Conservation (phyloP, 1,140 invertebrate genomes). For the Cheumatopsyche charites region DNA sequence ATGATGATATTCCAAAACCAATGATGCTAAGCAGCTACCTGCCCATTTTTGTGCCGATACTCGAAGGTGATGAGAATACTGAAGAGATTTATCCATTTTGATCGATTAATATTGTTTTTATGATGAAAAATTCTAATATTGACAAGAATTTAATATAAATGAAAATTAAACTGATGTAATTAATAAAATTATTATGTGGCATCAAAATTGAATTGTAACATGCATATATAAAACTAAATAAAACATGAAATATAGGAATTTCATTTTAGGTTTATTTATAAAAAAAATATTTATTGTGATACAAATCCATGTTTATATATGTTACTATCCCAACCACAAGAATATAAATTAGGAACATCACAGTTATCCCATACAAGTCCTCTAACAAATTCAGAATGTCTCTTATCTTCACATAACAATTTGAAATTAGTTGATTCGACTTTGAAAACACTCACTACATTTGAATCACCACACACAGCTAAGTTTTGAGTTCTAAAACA, state of each 20-base stretch:
- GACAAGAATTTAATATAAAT: too few relatives aligned
- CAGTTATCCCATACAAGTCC: slow-evolving; percentile 54
- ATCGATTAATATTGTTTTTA: too few relatives aligned
- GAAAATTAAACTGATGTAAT: too few relatives aligned
- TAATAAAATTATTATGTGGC: slow-evolving; percentile 19
- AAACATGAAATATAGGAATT: too few relatives aligned
- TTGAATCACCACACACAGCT: slow-evolving; percentile 59
- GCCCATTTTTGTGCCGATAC: not conserved
- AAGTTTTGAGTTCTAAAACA: slow-evolving; percentile 53
- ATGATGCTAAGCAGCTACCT: not conserved
- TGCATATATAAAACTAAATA: not conserved
- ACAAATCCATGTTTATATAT: slow-evolving; percentile 50
- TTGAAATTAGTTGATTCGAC: slow-evolving; percentile 48
- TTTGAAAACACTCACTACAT: slow-evolving; percentile 55
- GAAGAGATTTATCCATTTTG: not conserved
- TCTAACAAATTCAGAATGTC: slow-evolving; percentile 55
- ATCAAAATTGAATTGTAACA: not conserved
- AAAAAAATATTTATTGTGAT: slow-evolving; percentile 34
- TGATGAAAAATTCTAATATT: not conserved
- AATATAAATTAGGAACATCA: slow-evolving; percentile 52
- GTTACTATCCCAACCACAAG: slow-evolving; percentile 57
- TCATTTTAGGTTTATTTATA: not conserved
- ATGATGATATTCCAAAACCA: slow-evolving; percentile 6
- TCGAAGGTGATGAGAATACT: not conserved
- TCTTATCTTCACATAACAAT: slow-evolving; percentile 53